phyloP scores from a whole-genome alignment of 1,140 invertebrate genomes.

The Bombus confusus region DNA sequence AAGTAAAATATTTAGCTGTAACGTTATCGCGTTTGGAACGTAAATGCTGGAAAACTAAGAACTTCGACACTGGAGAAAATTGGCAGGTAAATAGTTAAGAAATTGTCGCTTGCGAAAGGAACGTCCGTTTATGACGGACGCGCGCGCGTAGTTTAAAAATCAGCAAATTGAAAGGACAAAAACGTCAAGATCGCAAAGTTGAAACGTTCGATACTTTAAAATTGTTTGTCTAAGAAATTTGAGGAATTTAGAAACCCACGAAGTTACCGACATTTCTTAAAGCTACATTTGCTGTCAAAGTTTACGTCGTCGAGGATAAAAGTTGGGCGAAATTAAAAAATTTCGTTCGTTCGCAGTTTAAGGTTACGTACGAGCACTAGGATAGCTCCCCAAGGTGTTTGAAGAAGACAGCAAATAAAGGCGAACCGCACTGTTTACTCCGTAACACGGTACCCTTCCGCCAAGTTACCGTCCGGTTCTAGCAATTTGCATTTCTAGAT shows the following conservation, averaged over 20 bases:
- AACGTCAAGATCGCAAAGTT: too few species aligned
- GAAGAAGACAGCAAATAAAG: neutral
- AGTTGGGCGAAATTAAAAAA: neutral
- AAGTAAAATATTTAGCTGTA: neutral
- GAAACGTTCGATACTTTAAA: too few species aligned
- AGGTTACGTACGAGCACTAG: neutral
- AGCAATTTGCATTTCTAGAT: constrained; percentile 8
- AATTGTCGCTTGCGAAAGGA: neutral
- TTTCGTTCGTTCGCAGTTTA: neutral
- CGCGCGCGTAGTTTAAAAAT: too few species aligned
- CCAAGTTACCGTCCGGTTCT: neutral
- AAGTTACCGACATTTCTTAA: neutral
- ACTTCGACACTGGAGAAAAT: neutral
- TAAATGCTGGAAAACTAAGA: neutral
- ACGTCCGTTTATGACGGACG: too few species aligned
- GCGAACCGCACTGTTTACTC: neutral
- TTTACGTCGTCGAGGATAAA: neutral
- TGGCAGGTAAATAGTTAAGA: neutral
- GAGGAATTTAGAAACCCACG: too few species aligned
- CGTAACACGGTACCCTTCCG: neutral
- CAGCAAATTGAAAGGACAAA: too few species aligned
- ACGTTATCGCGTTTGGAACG: neutral
- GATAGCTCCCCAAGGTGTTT: neutral
- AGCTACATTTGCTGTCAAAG: neutral
- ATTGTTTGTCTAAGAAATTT: too few species aligned